Percentiles rank a stretch among this genome's conserved stretches.
Conservation (phyloP, 2,113 vertebrate genomes). For the Donacobius atricapilla region DNA sequence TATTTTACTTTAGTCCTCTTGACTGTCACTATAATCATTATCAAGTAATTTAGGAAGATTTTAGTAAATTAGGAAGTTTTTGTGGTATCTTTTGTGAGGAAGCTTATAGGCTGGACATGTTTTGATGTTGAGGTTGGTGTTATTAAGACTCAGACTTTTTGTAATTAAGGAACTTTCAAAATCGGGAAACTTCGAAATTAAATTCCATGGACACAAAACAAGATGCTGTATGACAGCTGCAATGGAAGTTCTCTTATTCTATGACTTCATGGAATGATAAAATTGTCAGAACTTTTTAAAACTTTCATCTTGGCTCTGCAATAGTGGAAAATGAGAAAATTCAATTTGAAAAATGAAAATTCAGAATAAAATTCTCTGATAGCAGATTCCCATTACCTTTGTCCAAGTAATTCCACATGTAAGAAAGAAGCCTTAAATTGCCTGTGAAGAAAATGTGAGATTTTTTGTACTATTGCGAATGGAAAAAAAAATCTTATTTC, state of each 20-base stretch:
- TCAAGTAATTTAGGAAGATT: not conserved
- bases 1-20: not conserved
- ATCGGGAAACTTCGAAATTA: not conserved
- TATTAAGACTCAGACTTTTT: not conserved
- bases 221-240: rapidly evolving
- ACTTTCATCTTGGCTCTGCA: not conserved
- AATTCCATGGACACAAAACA: not conserved
- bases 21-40: not conserved
- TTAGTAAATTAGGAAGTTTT: not conserved
- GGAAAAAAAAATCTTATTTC: not conserved
- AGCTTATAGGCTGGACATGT: not conserved
- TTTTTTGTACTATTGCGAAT: not conserved
- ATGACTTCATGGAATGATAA: not conserved
- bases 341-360: not conserved
- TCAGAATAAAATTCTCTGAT: not conserved
- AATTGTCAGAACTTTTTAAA: not conserved
- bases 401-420: not conserved
- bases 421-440: not conserved
- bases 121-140: not conserved
- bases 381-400: not conserved
- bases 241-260: not conserved
- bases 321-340: not conserved
- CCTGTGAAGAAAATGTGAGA: not conserved
- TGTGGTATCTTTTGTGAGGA: not conserved
- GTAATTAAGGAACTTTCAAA: not conserved